Evolutionary conservation across 2,797 vertebrate genomes (phyloP), one percentile per base, ranked within the genome.

Genomic region (Gila robusta): DNA sequence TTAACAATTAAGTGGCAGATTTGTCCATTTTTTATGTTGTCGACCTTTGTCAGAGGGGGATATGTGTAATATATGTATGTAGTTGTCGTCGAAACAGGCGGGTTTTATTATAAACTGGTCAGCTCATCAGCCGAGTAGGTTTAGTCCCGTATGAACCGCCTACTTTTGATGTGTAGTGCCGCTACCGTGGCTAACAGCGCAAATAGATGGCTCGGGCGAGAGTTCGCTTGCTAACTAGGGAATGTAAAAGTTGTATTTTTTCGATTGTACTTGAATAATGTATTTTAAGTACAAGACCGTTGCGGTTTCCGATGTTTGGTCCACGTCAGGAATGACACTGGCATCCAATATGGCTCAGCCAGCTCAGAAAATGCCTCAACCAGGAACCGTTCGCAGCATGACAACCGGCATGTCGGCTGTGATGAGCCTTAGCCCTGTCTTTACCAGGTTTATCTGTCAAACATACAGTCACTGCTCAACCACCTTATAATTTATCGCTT

Each of bases 371-470:
- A 83, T 72, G 78, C 70, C 39, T 74, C 37, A 86, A 86, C 80
- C 85, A 54, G 88, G 87, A 87, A 85, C 78, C 56, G 83, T 84
- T 84, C 23, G 71, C 87, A 81, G 82, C 87, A 81, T 90, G 88
- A 88, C 89, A 87, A 76, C 91, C 90, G 91, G 91, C 89, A 77
- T 83, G 80, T 85, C 39, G 39, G 59, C 47, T 49, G 56, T 44
- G 81, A 71, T 52, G 73, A 83, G 67, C 26, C 49, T 79, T 70
- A 82, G 74, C 64, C 72, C 64, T 37, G 23, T 52, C 52, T 41
- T 76, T 44, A 32, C 76, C 9, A 54, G 35, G 8, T n/a, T 41
- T 19, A 16, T 78, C 26, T 85, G 52, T 28, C 73, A 77, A 78
- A 77, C 62, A 69, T 47, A 9, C 14, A 37, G 32, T 17, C 11